Evolutionary conservation across 2,888 invertebrate genomes (phyloP), one percentile per base, ranked within the genome.

Genomic region (Acanthococcus lagerstroemiae): DNA sequence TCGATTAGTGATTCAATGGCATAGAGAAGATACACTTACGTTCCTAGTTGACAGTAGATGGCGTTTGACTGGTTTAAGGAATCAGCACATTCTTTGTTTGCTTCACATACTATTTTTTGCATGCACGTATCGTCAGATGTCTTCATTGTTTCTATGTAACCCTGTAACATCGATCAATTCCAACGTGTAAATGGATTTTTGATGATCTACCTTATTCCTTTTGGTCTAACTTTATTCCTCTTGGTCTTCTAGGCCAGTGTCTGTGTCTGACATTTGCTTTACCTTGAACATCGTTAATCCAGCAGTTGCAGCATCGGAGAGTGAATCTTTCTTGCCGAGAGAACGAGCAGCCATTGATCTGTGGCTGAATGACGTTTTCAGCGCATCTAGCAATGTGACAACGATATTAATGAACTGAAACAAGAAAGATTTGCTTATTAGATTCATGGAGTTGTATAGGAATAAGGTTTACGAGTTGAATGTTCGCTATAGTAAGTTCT

Each of bases 301-400:
- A 55, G 94, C 93, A 19, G 91, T 83, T 9, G 90, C 86, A 17
- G 92, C 92, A 75, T 94, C 93, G 72, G 91, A 90, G 70, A 92
- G 82, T n/a, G 89, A 86, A 77, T 92, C 92, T 73, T 88, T 88
- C 76, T 84, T 86, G 72, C 93, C 92, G 73, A 91, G 79, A 61
- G 88, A 89, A 67, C 92, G 83, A 37, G 93, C 91, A 12, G 86
- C 82, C 73, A 92, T 77, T 19, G 92, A 91, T 72, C 93, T 85
- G 77, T 93, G 92, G 27, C 92, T 91, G 81, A 94, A 91, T 44
- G 92, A 92, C 26, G 91, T 91, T 79, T 92, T 92, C 75, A 94
- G 78, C 67, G 93, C 92, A 74, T 94, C 93, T 80, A 94, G 79
- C 52, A 94, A 84, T 76, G 90, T 90, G 74, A 92, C 86, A 65